Base-by-base conservation (phyloP, 2,888 invertebrate genomes). In the Eilema sororculum region DNA sequence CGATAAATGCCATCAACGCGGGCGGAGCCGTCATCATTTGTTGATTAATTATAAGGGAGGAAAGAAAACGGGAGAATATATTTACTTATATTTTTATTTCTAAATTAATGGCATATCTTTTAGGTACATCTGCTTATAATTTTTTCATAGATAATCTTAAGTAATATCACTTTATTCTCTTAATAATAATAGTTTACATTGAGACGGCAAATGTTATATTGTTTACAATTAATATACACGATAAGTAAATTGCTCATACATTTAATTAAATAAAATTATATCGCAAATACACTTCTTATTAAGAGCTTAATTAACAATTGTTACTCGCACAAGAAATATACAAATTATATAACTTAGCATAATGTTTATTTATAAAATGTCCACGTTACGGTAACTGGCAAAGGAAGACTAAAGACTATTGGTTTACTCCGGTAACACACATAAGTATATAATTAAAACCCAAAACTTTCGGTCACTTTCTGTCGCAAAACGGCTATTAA, bases 141-240 rank as follows among this genome's bases (percentile, higher is more conserved):
- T 76, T 81, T 78, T 86, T 84, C 78, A 87, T 84, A 86, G 84
- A 86, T 76, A 69, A 81, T 76, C 88, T 89, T 89, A 89, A 83
- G 84, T 93, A 91, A 88, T 93, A 92, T 93, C 93, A 93, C 93
- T 85, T 88, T 87, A 86, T 85, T 85, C 84, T 75, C 78, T 81
- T 75, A 71, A 73, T 56, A 69, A 67, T 75, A 25, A 70, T 73
- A 78, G 73, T 79, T 74, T 78, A 78, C 74, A 78, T 78, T 73
- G 70, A 81, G 81, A 84, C 80, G 77, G 78, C 79, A 82, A 75
- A 78, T 68, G 69, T 77, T 80, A 78, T 71, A 78, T 68, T 70
- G 66, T 71, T 75, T 79, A 79, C 68, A 76, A 69, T 71, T 73
- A 78, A 75, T 33, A 24, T n/a, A 64, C n/a, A 28, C 2, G 67